Conservation (phyloP, 2,113 vertebrate genomes). For the Actenoides lindsayi region DNA sequence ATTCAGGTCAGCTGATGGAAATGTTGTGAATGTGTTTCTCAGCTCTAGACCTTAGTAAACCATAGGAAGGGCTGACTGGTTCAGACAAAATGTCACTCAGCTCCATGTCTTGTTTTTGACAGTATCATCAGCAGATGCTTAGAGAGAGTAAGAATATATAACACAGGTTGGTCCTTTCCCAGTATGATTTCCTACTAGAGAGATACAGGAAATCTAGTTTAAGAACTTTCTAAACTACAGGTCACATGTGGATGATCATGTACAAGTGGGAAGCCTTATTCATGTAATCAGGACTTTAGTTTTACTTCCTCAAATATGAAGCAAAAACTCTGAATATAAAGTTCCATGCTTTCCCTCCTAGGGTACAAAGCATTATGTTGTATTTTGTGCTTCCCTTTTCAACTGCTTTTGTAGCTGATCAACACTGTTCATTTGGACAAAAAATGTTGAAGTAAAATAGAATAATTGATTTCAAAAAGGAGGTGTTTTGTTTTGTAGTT, state of each 20-base stretch:
- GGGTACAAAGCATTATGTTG: not conserved
- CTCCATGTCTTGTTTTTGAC: not conserved
- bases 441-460: not conserved
- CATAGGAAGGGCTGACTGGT: not conserved
- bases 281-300: not conserved
- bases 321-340: not conserved
- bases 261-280: not conserved
- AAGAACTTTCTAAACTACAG: not conserved
- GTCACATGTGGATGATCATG: not conserved
- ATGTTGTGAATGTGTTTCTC: not conserved
- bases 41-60: not conserved
- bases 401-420: not conserved
- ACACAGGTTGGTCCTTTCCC: accelerated
- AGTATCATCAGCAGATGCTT: not conserved
- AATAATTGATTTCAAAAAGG: not conserved
- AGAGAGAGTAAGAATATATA: not conserved
- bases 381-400: not conserved
- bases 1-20: not conserved
- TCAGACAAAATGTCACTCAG: not conserved
- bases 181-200: not conserved
- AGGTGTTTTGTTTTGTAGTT: no score
- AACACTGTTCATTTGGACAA: not conserved
- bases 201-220: not conserved
- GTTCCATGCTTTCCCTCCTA: not conserved
- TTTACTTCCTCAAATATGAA: not conserved